Conservation (phyloP, 2,113 vertebrate species). For the Platycercus adscitus region DNA sequence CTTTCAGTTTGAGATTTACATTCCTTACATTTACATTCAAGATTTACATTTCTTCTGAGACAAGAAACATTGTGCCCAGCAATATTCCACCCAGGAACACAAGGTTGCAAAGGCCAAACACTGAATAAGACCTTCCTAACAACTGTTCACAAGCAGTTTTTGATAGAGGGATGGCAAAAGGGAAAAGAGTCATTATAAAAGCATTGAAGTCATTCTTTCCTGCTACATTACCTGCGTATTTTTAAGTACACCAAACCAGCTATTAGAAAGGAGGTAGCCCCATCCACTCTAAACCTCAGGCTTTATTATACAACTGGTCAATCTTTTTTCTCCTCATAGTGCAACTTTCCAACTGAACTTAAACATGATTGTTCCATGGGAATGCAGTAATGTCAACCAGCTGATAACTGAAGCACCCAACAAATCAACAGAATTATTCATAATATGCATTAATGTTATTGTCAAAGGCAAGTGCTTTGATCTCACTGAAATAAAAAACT, state of each 20-base stretch:
- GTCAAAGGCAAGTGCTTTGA: constrained; percentile 7
- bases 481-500: background rate
- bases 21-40: background rate
- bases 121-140: background rate
- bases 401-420: background rate
- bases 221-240: background rate
- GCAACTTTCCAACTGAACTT: background rate
- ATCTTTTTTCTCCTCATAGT: background rate
- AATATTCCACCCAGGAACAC: background rate
- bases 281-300: background rate
- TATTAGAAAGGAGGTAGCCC: background rate
- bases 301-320: constrained; percentile 17
- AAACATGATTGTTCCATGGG: background rate
- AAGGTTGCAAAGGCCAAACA: background rate
- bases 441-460: background rate
- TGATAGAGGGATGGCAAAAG: background rate
- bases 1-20: background rate
- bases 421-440: background rate
- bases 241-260: background rate
- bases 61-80: background rate
- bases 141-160: background rate
- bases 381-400: background rate
- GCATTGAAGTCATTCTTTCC: background rate
- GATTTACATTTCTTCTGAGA: background rate
- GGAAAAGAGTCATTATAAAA: background rate